phyloP scores from a whole-genome alignment of 2,113 vertebrate species.

The Rhinolophus sinicus region DNA sequence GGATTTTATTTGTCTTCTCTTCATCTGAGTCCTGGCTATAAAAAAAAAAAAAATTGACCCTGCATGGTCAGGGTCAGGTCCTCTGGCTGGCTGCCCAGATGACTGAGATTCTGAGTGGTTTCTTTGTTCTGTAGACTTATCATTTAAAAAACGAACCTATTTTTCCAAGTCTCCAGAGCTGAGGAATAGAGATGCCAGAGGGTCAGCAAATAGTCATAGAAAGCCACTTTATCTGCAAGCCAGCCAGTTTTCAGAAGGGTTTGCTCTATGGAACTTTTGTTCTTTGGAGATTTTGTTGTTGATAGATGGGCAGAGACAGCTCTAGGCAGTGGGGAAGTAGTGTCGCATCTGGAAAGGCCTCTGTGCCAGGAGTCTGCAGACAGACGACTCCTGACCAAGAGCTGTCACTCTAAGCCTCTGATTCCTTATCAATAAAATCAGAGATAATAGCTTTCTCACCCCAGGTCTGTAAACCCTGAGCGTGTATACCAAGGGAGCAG shows the following conservation, averaged over 20 bases:
- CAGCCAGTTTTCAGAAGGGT: background rate
- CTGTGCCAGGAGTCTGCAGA: background rate
- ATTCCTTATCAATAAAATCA: background rate
- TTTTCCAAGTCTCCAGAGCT: slow-evolving; percentile 38
- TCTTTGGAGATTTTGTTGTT: background rate
- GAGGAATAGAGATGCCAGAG: background rate
- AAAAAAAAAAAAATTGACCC: slow-evolving; percentile 34
- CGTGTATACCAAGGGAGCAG: accelerated
- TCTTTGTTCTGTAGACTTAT: slow-evolving; percentile 5
- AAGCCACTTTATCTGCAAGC: slow-evolving; percentile 8
- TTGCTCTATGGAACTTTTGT: background rate
- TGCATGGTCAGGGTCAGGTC: slow-evolving; percentile 29
- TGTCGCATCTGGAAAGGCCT: background rate
- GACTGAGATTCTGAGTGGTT: slow-evolving; percentile 14
- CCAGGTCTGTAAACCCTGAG: background rate
- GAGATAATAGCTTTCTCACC: background rate
- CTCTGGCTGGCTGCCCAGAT: slow-evolving; percentile 33
- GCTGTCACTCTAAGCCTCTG: background rate
- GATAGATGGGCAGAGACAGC: background rate
- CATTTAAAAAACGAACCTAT: background rate
- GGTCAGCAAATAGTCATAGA: background rate
- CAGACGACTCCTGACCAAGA: background rate
- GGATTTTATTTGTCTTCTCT: slow-evolving; percentile 35
- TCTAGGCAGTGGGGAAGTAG: background rate
- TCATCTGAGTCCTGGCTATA: slow-evolving; percentile 48